These are phyloP conservation scores for Drosophila cyrtoloma DNA, from an alignment of 2,888 invertebrate genomes.

Conservation along the genomic window DNA sequence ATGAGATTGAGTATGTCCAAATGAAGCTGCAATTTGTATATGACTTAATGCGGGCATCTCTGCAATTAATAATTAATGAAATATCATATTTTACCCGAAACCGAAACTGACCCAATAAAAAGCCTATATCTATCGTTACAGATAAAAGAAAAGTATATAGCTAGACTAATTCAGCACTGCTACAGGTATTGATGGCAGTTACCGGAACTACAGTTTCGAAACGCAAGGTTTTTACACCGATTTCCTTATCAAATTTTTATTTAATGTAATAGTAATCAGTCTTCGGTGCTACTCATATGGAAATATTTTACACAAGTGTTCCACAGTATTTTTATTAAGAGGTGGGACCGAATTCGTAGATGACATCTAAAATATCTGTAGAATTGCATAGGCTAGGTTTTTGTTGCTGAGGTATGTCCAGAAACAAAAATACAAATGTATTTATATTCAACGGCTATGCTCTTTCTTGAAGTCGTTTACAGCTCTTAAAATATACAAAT, in stretches of 20 bases:
- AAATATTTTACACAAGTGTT: background rate
- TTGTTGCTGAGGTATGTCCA: background rate
- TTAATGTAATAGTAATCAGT: too few species aligned
- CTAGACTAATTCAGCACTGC: background rate
- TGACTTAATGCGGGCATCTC: conserved; percentile 11
- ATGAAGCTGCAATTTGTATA: conserved; percentile 18
- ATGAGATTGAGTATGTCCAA: conserved; percentile 14
- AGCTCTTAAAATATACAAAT: background rate
- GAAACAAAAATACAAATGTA: background rate
- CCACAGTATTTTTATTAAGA: background rate
- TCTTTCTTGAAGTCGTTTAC: background rate
- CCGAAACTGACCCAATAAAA: background rate
- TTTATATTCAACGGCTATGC: background rate
- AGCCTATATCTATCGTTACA: background rate
- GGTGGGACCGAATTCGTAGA: background rate
- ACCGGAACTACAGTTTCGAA: background rate
- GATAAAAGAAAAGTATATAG: background rate
- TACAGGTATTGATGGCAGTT: background rate
- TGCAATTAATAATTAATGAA: background rate
- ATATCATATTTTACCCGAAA: background rate
- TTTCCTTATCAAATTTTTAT: background rate
- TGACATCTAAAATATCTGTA: background rate
- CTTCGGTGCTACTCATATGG: too few species aligned
- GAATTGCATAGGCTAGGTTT: too few species aligned
- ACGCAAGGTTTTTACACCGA: background rate